Conservation (phyloP, 2,888 invertebrate species). For the Halocaridina rubra region DNA sequence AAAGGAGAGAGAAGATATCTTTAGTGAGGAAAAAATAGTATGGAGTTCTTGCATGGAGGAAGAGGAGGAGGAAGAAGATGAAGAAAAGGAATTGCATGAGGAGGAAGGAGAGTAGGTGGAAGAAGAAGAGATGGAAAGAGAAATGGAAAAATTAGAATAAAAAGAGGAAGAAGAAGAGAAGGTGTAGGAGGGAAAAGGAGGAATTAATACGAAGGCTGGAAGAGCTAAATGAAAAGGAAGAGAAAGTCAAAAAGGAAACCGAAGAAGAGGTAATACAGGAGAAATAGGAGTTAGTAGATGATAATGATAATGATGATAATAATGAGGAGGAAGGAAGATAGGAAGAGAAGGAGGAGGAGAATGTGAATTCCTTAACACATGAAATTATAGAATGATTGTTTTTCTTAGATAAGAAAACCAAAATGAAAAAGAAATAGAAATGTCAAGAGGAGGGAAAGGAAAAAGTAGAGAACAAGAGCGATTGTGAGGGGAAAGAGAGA, state of each 20-base stretch:
- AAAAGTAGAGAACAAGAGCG: not conserved
- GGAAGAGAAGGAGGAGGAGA: not conserved
- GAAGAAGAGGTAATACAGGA: no score
- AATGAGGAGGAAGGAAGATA: not conserved
- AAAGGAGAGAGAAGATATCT: not conserved
- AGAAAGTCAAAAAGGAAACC: no score
- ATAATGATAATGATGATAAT: no score
- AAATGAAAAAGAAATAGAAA: not conserved
- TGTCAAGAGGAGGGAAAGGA: not conserved
- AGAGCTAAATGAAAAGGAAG: no score
- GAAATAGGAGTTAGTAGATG: no score
- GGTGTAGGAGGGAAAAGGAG: not conserved
- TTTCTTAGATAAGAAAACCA: not conserved
- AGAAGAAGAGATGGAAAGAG: not conserved
- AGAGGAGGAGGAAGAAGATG: not conserved
- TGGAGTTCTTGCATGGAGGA: not conserved
- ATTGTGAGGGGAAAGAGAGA: not conserved
- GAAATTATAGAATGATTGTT: not conserved
- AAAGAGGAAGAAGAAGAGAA: not conserved
- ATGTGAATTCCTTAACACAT: not conserved
- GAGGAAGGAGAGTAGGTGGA: not conserved
- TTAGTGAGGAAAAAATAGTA: not conserved
- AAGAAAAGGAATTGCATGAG: not conserved
- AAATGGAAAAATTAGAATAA: not conserved
- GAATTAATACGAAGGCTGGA: no score